phyloP scores from a whole-genome alignment of 2,113 vertebrate genomes.

The Corythaixoides concolor region DNA sequence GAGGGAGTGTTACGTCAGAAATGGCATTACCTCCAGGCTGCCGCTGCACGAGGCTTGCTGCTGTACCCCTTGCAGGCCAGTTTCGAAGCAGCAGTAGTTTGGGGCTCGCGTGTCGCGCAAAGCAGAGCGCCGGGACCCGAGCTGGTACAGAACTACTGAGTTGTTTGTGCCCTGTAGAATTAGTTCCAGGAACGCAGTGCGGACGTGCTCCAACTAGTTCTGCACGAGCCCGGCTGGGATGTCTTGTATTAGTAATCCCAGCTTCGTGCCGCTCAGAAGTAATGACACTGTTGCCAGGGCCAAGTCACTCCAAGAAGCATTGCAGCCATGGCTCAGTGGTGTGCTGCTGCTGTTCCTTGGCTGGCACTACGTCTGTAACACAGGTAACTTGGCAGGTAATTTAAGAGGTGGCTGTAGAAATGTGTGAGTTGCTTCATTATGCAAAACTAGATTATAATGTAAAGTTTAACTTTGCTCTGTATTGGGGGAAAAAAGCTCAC shows the following conservation, averaged over 20 bases:
- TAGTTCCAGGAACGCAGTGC: neutral
- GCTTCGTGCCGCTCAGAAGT: neutral
- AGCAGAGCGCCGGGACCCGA: neutral
- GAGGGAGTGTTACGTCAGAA: neutral
- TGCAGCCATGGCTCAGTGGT: neutral
- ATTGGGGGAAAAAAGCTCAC: neutral
- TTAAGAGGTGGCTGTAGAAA: neutral
- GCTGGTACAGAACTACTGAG: neutral
- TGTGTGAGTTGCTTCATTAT: neutral
- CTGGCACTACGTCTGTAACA: neutral
- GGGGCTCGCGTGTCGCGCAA: neutral
- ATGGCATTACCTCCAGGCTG: neutral
- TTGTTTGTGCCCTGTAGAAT: neutral
- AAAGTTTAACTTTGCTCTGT: neutral
- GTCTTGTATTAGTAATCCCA: neutral
- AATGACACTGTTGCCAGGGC: neutral
- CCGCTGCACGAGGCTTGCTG: neutral
- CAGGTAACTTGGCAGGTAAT: neutral
- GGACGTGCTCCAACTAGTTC: neutral
- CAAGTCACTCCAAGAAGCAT: neutral
- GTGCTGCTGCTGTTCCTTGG: neutral
- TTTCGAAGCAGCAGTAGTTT: neutral
- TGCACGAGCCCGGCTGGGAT: neutral
- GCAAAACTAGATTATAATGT: neutral
- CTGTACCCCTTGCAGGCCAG: neutral